A percentile compares a stretch with the other conserved stretches of the same genome.
Conservation (phyloP, 1,140 invertebrate species). For the Pachypsylla venusta region DNA sequence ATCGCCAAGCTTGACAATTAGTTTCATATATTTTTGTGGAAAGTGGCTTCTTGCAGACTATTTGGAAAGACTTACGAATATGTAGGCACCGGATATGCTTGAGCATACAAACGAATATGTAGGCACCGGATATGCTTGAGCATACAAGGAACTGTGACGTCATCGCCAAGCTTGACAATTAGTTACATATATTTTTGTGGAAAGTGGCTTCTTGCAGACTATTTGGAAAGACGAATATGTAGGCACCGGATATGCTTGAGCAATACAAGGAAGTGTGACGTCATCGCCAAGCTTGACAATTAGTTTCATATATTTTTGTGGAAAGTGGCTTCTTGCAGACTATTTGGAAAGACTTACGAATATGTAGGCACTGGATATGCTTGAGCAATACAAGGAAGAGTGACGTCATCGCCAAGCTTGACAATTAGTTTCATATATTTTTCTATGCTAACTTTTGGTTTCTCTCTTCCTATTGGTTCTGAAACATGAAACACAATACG, state of each 20-base stretch:
- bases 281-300: slow-evolving; percentile 43
- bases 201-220: too few relatives aligned
- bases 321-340: too few relatives aligned
- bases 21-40: slow-evolving; percentile 40
- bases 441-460: slow-evolving; percentile 50
- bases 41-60: too few relatives aligned
- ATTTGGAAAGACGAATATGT: slow-evolving; percentile 53
- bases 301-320: slow-evolving; percentile 39
- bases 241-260: slow-evolving; percentile 59
- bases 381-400: slow-evolving; percentile 56
- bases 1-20: slow-evolving; percentile 40
- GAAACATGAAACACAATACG: slow-evolving; percentile 28
- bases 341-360: too few relatives aligned
- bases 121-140: slow-evolving; percentile 59
- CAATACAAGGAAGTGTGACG: slow-evolving; percentile 53
- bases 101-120: slow-evolving; percentile 57
- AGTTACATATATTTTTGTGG: too few relatives aligned
- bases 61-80: slow-evolving; percentile 52
- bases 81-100: slow-evolving; percentile 57
- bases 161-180: slow-evolving; percentile 47
- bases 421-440: slow-evolving; percentile 34
- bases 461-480: slow-evolving; percentile 54
- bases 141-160: slow-evolving; percentile 52
- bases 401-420: slow-evolving; percentile 49
- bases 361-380: slow-evolving; percentile 59